Base-by-base conservation (phyloP, 1,140 invertebrate species). In the Oscheius sp. region DNA sequence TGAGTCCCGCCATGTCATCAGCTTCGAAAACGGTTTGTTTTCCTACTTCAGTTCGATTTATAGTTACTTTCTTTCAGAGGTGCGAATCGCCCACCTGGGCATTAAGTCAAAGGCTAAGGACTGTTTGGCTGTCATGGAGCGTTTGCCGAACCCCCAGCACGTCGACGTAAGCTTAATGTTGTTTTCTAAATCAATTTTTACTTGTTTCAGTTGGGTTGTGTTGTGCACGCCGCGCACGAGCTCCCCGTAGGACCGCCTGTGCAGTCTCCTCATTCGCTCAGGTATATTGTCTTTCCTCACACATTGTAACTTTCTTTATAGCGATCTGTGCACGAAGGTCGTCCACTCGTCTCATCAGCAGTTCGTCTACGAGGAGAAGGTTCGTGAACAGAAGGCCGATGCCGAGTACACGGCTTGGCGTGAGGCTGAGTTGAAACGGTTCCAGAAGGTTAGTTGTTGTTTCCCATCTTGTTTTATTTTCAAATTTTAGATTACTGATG, bases 61-160 rank as follows among this genome's bases (percentile, higher is more conserved):
- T 55, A 7, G 4, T 55, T 13, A 4, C 15, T 13, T 26, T 20
- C 7, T 63, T 63, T 34, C 31, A 63, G 61, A 63, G 26, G 36
- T 36, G 7, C 15, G 61, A 34, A 63, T 63, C 13, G 61, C 61
- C 15, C 61, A 63, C 15, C 7, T 63, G 15, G 61, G 61, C 10
- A 32, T 63, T 32, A 10, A 26, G 18, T 36, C 32, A 4, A 63
- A 63, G 31, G 61, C 61, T 18, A 63, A 63, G 31, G 61, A 63
- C 31, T 10, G 28, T n/a, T 63, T 13, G 61, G 61, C 61, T n/a
- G 61, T 63, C 10, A 63, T 63, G 61, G 61, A 63, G 61, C 23
- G 61, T 15, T n/a, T 63, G 10, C 61, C 61, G 28, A 63, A 63
- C 31, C 61, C 61, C 10, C 61, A 63, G 31, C 23, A 7, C 28